A percentile compares a stretch with the other conserved stretches of the same genome.
Conservation (phyloP, 2,888 invertebrate genomes). For the Callimorpha dominula region DNA sequence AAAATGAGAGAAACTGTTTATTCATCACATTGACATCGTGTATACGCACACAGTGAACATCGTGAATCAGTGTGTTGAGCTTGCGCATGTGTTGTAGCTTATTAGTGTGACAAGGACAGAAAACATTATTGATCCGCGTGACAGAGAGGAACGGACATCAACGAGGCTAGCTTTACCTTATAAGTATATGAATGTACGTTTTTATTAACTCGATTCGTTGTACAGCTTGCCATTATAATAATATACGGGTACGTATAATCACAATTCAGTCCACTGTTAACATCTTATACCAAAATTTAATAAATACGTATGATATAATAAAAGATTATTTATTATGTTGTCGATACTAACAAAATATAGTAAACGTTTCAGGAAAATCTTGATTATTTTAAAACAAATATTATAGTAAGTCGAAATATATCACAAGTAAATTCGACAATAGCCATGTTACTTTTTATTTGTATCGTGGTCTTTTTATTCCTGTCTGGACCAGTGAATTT, state of each 20-base stretch:
- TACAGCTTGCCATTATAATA: slow-evolving; percentile 81
- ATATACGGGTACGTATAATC: slow-evolving; percentile 77
- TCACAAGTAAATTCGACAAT: background rate
- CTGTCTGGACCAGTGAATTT: no score
- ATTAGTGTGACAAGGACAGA: slow-evolving; percentile 80
- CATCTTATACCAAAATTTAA: slow-evolving; percentile 52
- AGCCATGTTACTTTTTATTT: background rate
- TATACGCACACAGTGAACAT: slow-evolving; percentile 58
- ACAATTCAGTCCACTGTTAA: slow-evolving; percentile 69
- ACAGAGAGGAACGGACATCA: slow-evolving; percentile 74
- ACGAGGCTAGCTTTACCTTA: slow-evolving; percentile 84
- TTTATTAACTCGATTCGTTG: slow-evolving; percentile 85
- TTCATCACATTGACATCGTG: slow-evolving; percentile 80
- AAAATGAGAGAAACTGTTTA: slow-evolving; percentile 86
- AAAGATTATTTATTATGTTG: slow-evolving; percentile 34
- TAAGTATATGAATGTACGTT: slow-evolving; percentile 83
- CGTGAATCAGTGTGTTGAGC: slow-evolving; percentile 57
- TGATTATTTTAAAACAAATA: background rate
- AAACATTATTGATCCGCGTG: slow-evolving; percentile 63
- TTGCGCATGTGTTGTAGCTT: slow-evolving; percentile 69
- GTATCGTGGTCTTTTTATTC: no score
- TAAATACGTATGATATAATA: slow-evolving; percentile 24
- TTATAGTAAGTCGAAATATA: background rate
- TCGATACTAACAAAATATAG: background rate
- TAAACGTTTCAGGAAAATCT: background rate